Conservation (phyloP, 2,888 invertebrate species). For the Drosophila ustulata region DNA sequence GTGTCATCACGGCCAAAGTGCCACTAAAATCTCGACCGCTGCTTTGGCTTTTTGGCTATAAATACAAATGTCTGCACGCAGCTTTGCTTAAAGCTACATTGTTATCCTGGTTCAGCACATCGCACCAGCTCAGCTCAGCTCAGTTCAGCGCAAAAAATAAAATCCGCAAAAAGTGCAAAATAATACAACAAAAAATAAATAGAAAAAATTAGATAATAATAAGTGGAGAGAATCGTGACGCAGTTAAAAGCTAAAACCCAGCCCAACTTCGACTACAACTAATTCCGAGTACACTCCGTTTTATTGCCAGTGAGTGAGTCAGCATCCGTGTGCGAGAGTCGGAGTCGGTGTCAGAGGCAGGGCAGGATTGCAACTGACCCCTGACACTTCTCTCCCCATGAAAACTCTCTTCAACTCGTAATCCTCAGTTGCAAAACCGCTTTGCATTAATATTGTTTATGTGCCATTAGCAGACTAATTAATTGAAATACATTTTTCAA, state of each 20-base stretch:
- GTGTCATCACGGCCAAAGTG: conserved; percentile 63
- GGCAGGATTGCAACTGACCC: conserved; percentile 9
- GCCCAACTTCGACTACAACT: conserved; percentile 21
- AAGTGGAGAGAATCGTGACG: conserved; percentile 65
- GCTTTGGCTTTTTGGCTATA: conserved; percentile 75
- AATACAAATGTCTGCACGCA: conserved; percentile 82
- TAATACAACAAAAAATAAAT: conserved; percentile 22
- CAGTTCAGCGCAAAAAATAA: conserved; percentile 19
- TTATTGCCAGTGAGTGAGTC: conserved; percentile 53
- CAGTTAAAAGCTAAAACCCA: conserved; percentile 46
- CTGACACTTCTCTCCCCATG: neutral
- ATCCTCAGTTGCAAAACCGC: conserved; percentile 54
- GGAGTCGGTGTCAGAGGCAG: neutral
- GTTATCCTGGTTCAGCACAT: conserved; percentile 81
- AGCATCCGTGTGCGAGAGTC: conserved; percentile 14
- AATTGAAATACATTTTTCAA: conserved; percentile 20
- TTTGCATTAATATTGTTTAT: conserved; percentile 38
- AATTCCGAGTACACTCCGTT: conserved; percentile 20
- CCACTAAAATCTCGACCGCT: conserved; percentile 71
- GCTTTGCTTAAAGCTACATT: conserved; percentile 81
- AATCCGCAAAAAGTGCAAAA: conserved; percentile 20
- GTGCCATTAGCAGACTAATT: conserved; percentile 15
- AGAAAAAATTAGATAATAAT: conserved; percentile 50
- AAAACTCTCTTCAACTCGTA: neutral
- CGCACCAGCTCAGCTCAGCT: conserved; percentile 47